These are phyloP conservation scores for Lumbricus terrestris DNA, from an alignment of 2,888 invertebrate genomes.

Conservation along the genomic window DNA sequence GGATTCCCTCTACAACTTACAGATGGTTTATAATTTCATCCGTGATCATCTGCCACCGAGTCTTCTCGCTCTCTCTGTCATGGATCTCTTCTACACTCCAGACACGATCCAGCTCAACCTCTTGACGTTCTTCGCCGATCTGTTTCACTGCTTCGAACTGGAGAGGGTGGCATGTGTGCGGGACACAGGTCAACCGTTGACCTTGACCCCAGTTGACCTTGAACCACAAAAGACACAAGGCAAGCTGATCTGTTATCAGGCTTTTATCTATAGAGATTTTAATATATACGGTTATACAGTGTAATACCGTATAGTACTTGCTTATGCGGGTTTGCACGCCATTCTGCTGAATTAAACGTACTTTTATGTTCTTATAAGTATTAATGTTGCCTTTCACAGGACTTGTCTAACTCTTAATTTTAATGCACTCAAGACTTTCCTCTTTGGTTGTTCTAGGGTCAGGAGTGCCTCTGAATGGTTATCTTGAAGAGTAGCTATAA, in stretches of 20 bases:
- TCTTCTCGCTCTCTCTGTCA: conserved; percentile 14
- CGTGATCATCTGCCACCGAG: background rate
- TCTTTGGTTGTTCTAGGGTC: too few relatives aligned
- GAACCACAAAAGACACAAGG: background rate
- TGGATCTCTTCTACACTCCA: conserved; percentile 27
- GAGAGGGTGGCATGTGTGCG: background rate
- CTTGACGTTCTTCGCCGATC: conserved; percentile 27
- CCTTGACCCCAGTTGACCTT: background rate
- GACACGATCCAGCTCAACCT: conserved; percentile 20
- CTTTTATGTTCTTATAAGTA: too few relatives aligned
- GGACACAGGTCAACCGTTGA: background rate
- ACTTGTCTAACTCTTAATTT: too few relatives aligned
- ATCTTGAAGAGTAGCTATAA: too few relatives aligned
- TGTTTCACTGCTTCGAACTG: conserved; percentile 21
- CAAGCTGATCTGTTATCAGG: background rate
- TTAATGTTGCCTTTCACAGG: too few relatives aligned
- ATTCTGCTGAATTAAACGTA: too few relatives aligned
- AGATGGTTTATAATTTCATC: background rate
- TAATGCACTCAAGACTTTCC: too few relatives aligned
- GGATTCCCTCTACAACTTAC: conserved; percentile 27
- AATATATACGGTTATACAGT: background rate
- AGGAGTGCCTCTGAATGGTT: too few relatives aligned
- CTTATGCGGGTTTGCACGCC: too few relatives aligned
- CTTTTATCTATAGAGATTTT: background rate
- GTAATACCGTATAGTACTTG: too few relatives aligned